Percentiles rank a stretch among this genome's conserved stretches.
phyloP scores from a whole-genome alignment of 2,797 vertebrate genomes.

The Geotrypetes seraphini region DNA sequence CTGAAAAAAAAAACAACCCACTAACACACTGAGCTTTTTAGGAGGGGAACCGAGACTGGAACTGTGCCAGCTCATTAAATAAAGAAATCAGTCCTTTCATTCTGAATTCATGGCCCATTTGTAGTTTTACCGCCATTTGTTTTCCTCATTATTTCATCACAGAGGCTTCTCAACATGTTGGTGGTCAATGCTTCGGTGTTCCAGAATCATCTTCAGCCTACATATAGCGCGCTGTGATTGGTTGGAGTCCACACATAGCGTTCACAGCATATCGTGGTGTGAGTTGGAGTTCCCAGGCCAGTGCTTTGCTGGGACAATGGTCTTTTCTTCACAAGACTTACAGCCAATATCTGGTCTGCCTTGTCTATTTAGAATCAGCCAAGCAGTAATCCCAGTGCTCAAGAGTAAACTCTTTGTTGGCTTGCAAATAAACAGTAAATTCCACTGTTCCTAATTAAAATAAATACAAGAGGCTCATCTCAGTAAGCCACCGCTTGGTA shows the following conservation, averaged over 20 bases:
- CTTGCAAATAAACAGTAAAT: constrained; percentile 27
- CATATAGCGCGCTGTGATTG: constrained; percentile 15
- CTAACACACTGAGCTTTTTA: constrained; percentile 32
- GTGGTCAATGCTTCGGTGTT: constrained; percentile 6
- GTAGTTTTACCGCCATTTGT: constrained; percentile 26
- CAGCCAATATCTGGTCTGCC: constrained; percentile 29
- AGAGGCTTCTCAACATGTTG: constrained; percentile 2
- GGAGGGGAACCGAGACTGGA: constrained; percentile 17
- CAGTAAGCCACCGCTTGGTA: no score
- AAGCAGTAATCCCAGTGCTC: constrained; percentile 8
- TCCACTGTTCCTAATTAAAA: constrained; percentile 26
- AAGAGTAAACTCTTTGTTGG: constrained; percentile 32
- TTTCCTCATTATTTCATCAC: constrained; percentile 37
- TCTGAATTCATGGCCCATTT: no score
- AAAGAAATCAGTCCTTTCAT: no score
- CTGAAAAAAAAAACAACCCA: constrained; percentile 48
- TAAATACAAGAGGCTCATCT: constrained; percentile 21
- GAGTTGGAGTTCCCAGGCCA: background rate
- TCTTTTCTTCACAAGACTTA: constrained; percentile 31
- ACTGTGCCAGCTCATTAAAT: constrained; percentile 26
- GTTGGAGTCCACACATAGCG: background rate
- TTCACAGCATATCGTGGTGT: background rate
- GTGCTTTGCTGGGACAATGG: constrained; percentile 11
- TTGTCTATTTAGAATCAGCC: constrained; percentile 35
- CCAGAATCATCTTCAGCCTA: constrained; percentile 11